Percentiles rank a stretch among this genome's conserved stretches.
These are phyloP conservation scores for Volucella inanis DNA, from an alignment of 2,888 invertebrate species.

Conservation along the genomic window DNA sequence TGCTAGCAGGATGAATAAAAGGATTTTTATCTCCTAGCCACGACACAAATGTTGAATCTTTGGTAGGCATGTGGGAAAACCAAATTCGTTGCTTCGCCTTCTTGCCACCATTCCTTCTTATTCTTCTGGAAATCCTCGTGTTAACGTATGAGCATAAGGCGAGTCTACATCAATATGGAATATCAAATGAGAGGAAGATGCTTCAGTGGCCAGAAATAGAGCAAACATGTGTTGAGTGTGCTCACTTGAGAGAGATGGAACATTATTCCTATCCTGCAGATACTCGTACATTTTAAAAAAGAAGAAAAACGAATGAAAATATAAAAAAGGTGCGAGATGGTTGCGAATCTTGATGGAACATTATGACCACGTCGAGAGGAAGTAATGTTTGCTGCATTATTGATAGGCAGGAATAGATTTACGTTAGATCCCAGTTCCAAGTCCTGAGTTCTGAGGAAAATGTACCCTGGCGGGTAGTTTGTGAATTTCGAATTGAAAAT, in stretches of 20 bases:
- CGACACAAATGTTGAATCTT: constrained; percentile 63
- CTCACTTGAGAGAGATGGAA: constrained; percentile 62
- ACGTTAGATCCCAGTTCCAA: constrained; percentile 48
- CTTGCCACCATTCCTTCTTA: background rate
- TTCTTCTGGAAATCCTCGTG: constrained; percentile 58
- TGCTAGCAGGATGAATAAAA: constrained; percentile 6
- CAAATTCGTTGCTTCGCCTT: constrained; percentile 44
- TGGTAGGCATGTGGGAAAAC: constrained; percentile 73
- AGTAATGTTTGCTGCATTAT: constrained; percentile 68
- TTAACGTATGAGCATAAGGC: constrained; percentile 63
- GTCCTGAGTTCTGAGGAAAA: constrained; percentile 29
- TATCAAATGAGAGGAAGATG: constrained; percentile 58
- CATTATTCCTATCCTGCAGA: constrained; percentile 17
- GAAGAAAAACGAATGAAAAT: constrained; percentile 12
- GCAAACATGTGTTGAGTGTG: constrained; percentile 72
- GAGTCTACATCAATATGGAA: constrained; percentile 68
- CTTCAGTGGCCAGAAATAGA: constrained; percentile 29
- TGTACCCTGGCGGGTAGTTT: constrained; percentile 68
- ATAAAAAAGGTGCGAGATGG: background rate
- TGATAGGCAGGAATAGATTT: constrained; percentile 69
- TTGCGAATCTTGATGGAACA: constrained; percentile 48
- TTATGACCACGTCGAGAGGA: constrained; percentile 57
- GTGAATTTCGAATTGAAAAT: constrained; percentile 57
- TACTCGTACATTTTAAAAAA: background rate
- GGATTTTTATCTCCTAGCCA: constrained; percentile 55